These are phyloP conservation scores for Caenorhabditis japonica DNA, from an alignment of 2,888 invertebrate genomes.

Conservation along the genomic window DNA sequence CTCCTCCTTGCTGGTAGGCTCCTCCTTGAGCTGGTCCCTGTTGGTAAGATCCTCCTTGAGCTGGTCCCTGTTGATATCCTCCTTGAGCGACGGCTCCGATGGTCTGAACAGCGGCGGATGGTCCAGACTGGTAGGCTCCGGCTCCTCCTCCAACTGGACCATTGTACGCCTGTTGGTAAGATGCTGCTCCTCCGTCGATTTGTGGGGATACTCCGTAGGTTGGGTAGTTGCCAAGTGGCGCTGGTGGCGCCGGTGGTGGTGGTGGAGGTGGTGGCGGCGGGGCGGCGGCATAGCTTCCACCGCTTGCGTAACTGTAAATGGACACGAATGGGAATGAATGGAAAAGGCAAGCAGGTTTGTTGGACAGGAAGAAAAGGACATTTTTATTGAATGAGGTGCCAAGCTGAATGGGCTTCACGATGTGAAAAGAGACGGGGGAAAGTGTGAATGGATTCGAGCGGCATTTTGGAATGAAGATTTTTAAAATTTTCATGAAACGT, in stretches of 20 bases:
- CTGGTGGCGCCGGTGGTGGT: slow-evolving; percentile 43
- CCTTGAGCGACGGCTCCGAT: slow-evolving; percentile 8
- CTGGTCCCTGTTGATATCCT: slow-evolving; percentile 37
- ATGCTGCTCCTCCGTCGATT: slow-evolving; percentile 21
- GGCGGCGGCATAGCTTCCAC: slow-evolving; percentile 36
- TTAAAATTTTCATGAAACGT: too few relatives aligned
- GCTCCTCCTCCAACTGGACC: slow-evolving; percentile 23
- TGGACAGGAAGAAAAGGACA: slow-evolving; percentile 24
- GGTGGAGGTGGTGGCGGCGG: slow-evolving; percentile 33
- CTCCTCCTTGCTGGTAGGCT: slow-evolving; percentile 18
- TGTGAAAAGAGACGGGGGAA: slow-evolving; percentile 3
- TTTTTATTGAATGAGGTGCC: slow-evolving; percentile 38
- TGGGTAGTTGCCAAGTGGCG: too few relatives aligned
- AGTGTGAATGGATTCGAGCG: slow-evolving; percentile 1
- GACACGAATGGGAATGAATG: slow-evolving; percentile 7
- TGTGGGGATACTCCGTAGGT: too few relatives aligned
- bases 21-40: slow-evolving; percentile 26
- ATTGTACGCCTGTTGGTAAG: too few relatives aligned
- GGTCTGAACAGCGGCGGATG: slow-evolving; percentile 7
- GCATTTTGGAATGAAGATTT: too few relatives aligned
- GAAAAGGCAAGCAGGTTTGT: slow-evolving; percentile 26
- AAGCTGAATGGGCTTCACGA: slow-evolving; percentile 33
- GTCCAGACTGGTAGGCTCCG: slow-evolving; percentile 11
- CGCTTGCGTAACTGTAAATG: slow-evolving; percentile 46
- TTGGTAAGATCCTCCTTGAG: slow-evolving; percentile 22